Evolutionary conservation across 2,888 invertebrate species (phyloP).

Genomic region (Elysia crispata): DNA sequence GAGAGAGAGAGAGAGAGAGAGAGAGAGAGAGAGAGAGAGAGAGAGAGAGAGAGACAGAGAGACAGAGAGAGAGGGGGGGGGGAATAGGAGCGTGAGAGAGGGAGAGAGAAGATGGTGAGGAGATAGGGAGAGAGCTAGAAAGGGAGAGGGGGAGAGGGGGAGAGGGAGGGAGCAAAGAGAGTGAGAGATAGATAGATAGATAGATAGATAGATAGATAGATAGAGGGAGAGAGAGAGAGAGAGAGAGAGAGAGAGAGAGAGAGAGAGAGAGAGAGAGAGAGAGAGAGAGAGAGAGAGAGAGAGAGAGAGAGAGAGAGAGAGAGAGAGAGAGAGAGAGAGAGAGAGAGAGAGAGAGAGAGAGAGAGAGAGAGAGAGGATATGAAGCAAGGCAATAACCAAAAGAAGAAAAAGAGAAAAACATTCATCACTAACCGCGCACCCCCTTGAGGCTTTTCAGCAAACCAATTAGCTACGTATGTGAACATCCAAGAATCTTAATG

Average conservation of each 20-base stretch:
- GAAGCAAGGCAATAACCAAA: no score
- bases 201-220: background rate
- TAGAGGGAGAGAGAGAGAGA: background rate
- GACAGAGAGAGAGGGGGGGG: constrained; percentile 11
- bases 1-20: background rate
- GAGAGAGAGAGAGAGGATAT: no score
- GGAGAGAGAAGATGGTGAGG: constrained; percentile 1
- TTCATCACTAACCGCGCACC: no score
- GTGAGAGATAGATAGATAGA: background rate
- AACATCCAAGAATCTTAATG: no score
- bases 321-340: no score
- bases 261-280: background rate
- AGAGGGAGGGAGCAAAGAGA: background rate
- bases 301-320: no score
- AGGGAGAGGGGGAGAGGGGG: constrained; percentile 1
- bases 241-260: background rate
- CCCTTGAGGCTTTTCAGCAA: no score
- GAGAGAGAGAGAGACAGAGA: constrained; percentile 23
- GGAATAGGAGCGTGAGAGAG: constrained; percentile 6
- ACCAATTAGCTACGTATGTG: no score
- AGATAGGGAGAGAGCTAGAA: constrained; percentile 18
- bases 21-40: constrained; percentile 12
- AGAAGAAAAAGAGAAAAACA: no score
- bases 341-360: no score
- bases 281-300: background rate